Percentiles rank a stretch among this genome's conserved stretches.
Evolutionary conservation across 2,888 invertebrate species (phyloP).

Genomic region (Sphinx pinastri): DNA sequence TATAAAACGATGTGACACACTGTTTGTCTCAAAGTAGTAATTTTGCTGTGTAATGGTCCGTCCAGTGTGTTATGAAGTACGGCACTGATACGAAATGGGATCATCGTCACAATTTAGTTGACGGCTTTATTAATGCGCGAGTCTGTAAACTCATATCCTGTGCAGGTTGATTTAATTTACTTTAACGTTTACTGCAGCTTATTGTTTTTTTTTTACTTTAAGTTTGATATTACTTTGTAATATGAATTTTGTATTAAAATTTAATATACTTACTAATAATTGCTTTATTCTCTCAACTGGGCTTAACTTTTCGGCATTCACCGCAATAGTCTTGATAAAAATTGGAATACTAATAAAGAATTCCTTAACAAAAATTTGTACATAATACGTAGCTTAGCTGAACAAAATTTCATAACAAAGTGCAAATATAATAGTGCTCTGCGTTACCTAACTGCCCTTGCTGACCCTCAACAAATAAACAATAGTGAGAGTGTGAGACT

Average conservation of each 20-base stretch:
- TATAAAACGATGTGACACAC: slow-evolving; percentile 73
- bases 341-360: too few species aligned
- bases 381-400: too few species aligned
- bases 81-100: slow-evolving; percentile 58
- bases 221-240: background rate
- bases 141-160: slow-evolving; percentile 37
- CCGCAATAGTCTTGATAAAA: background rate
- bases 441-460: background rate
- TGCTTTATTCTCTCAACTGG: too few species aligned
- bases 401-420: background rate
- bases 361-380: too few species aligned
- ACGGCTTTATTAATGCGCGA: slow-evolving; percentile 57
- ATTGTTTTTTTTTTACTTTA: background rate
- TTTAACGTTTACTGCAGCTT: background rate
- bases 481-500: slow-evolving; percentile 15
- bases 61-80: slow-evolving; percentile 67
- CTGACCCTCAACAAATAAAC: background rate
- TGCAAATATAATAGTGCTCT: background rate
- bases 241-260: background rate
- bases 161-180: slow-evolving; percentile 15
- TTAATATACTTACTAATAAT: too few species aligned
- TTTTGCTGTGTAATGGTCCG: slow-evolving; percentile 77
- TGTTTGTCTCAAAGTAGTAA: slow-evolving; percentile 65
- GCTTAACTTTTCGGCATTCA: background rate
- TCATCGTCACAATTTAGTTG: slow-evolving; percentile 60